These are phyloP conservation scores for Scortum barcoo DNA, from an alignment of 2,113 vertebrate species.

Conservation along the genomic window DNA sequence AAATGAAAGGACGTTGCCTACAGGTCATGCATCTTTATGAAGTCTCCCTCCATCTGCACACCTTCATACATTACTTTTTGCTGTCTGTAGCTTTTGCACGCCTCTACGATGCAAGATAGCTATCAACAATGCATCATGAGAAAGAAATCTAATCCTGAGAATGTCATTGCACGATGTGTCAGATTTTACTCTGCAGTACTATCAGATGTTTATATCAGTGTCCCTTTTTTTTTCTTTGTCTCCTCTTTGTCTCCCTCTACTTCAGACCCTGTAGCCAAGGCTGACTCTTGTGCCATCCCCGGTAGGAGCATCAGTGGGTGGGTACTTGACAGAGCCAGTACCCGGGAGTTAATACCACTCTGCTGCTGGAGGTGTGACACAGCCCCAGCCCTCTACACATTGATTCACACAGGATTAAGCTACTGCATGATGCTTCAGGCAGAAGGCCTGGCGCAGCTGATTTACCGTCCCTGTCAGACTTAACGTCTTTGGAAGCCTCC, in stretches of 20 bases:
- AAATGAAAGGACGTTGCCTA: constrained; percentile 47
- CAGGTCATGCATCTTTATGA: constrained; percentile 52
- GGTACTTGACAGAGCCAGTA: constrained; percentile 62
- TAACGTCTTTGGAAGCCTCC: constrained; percentile 71
- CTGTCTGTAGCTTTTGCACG: constrained; percentile 27
- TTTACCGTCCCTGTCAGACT: constrained; percentile 74
- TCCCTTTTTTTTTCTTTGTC: constrained; percentile 15
- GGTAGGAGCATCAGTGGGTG: constrained; percentile 62
- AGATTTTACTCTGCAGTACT: constrained; percentile 7
- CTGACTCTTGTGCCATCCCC: constrained; percentile 58
- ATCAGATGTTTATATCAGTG: constrained; percentile 40
- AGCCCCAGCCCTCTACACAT: constrained; percentile 66
- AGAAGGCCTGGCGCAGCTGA: constrained; percentile 72
- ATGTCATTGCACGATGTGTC: constrained; percentile 2
- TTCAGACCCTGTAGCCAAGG: constrained; percentile 48
- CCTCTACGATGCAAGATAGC: not conserved
- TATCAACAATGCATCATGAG: constrained; percentile 22
- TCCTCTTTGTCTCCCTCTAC: constrained; percentile 28
- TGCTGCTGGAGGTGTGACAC: constrained; percentile 75
- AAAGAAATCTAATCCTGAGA: constrained; percentile 19
- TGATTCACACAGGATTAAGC: constrained; percentile 78
- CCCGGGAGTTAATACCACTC: constrained; percentile 68
- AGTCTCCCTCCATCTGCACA: constrained; percentile 13
- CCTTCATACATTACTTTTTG: constrained; percentile 31
- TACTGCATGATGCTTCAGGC: constrained; percentile 77